Evolutionary conservation across 2,797 vertebrate species (phyloP), one percentile per base, ranked within the genome.

Genomic region (Staurois parvus): DNA sequence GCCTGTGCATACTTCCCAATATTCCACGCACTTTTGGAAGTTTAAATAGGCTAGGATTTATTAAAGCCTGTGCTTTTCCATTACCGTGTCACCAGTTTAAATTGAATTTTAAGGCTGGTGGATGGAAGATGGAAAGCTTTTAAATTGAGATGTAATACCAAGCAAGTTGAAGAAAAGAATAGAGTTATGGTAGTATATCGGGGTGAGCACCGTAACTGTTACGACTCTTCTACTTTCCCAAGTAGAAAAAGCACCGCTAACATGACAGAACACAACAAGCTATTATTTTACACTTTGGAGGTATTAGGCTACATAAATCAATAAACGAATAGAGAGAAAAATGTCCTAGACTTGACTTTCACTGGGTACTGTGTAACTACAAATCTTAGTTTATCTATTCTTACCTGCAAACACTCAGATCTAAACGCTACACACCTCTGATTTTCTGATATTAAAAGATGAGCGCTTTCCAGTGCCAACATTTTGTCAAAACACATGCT

Each of bases 31-130:
- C 59, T 26, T 34, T 59, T 40, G 70, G 56, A 66, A 9, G 74
- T 68, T 62, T 67, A 52, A 83, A 76, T 68, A 72, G 73, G 19
- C 72, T 15, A 19, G 78, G 81, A 83, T 75, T 75, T 76, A 83
- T 75, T 76, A 75, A 68, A 75, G 70, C 30, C 72, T 48, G 40
- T 76, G 37, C 28, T 56, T 68, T 76, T 45, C 59, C 17, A 67
- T 76, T 76, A 48, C 34, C 24, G 13, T 42, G 30, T 56, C 72
- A 56, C 62, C 40, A 40, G 29, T 70, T 70, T 56, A 84, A 84
- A 84, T 70, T 84, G 45, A 70, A 76, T 68, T 76, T 84, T 76
- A 42, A 69, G 12, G 64, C 29, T 37, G 5, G 30, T 56, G 52
- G 30, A 45, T 40, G 66, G 66, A 56, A 77, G 82, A 77, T 77